A percentile compares a stretch with the other conserved stretches of the same genome.
These are phyloP conservation scores for Bolinopsis microptera DNA, from an alignment of 37 sponge, comb jelly and placozoan species.

Conservation along the genomic window DNA sequence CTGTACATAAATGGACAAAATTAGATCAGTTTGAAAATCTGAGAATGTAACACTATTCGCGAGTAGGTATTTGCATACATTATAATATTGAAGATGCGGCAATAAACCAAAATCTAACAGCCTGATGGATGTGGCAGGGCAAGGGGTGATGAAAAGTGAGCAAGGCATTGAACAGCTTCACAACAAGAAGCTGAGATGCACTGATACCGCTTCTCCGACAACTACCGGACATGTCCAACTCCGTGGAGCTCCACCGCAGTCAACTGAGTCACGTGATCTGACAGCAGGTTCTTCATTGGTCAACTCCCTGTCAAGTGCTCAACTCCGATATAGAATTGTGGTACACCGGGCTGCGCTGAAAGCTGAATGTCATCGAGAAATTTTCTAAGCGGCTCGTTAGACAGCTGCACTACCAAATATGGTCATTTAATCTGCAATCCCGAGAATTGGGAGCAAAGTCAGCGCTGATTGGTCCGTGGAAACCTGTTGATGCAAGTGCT, in stretches of 20 bases:
- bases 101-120: background rate
- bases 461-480: background rate
- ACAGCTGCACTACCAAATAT: conserved; percentile 51
- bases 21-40: background rate
- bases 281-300: background rate
- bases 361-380: conserved; percentile 43
- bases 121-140: background rate
- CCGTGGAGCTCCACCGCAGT: background rate
- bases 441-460: conserved; percentile 30
- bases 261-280: background rate
- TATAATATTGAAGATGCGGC: background rate
- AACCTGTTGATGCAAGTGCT: conserved; percentile 13
- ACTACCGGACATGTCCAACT: background rate
- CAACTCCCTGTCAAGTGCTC: background rate
- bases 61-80: background rate
- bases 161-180: background rate
- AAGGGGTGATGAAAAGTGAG: background rate
- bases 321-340: background rate
- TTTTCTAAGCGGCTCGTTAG: conserved; percentile 54
- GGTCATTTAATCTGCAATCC: conserved; percentile 24
- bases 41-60: background rate
- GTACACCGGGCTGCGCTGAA: conserved; percentile 52
- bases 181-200: background rate
- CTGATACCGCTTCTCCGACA: background rate
- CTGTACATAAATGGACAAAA: background rate